Conservation (phyloP, 1,140 invertebrate genomes). For the Phymastichus coffea region DNA sequence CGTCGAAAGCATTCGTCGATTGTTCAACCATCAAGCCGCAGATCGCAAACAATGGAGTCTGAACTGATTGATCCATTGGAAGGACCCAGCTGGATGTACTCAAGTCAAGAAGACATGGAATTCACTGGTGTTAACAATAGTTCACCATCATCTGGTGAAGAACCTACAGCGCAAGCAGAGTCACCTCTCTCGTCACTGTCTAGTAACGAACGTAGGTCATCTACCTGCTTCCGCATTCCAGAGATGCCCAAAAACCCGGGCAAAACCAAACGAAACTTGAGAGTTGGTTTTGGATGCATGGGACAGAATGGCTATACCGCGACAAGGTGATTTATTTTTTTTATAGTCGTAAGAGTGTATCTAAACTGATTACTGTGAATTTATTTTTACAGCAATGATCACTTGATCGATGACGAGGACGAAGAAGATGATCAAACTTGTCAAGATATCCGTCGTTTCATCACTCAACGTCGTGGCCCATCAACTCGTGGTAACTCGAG, state of each 20-base stretch:
- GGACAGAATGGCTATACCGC: too few species aligned
- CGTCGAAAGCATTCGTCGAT: not conserved
- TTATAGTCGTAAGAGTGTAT: too few species aligned
- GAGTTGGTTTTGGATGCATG: too few species aligned
- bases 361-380: too few species aligned
- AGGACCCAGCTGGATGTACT: conserved; percentile 50
- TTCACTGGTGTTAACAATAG: not conserved
- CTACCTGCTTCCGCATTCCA: conserved; percentile 1
- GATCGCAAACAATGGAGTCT: conserved; percentile 6
- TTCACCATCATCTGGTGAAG: too few species aligned
- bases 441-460: conserved; percentile 27
- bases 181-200: not conserved
- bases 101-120: not conserved
- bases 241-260: not conserved
- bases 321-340: not conserved
- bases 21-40: not conserved
- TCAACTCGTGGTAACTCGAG: not conserved
- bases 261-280: too few species aligned
- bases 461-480: conserved; percentile 34
- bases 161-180: not conserved
- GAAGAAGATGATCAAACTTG: conserved; percentile 14
- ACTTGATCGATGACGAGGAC: not conserved
- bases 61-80: conserved; percentile 46
- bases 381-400: not conserved
- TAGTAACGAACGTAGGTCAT: not conserved